These are phyloP conservation scores for Pandemis corylana DNA, from an alignment of 2,888 invertebrate genomes.

Conservation along the genomic window DNA sequence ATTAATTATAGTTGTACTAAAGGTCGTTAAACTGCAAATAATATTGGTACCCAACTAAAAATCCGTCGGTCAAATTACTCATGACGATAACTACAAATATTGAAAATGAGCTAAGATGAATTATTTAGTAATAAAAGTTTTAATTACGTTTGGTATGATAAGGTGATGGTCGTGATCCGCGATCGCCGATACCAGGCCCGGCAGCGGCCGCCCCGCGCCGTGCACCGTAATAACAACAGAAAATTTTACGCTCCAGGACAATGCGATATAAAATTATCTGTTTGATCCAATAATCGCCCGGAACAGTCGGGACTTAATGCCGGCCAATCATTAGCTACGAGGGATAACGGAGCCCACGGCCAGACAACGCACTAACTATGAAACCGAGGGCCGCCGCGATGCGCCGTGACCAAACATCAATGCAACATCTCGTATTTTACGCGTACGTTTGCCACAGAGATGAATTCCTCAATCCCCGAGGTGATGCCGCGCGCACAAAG, in stretches of 20 bases:
- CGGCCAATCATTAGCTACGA: conserved; percentile 85
- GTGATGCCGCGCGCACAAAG: conserved; percentile 68
- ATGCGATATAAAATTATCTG: conserved; percentile 85
- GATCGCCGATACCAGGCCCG: conserved; percentile 65
- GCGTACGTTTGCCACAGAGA: conserved; percentile 51
- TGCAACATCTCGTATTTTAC: conserved; percentile 68
- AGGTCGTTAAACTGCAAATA: background rate
- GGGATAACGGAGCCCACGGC: conserved; percentile 83
- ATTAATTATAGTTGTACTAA: conserved; percentile 18
- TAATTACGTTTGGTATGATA: conserved; percentile 35
- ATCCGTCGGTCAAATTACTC: background rate
- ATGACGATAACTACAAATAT: background rate
- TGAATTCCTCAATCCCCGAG: conserved; percentile 69
- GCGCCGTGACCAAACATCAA: conserved; percentile 81
- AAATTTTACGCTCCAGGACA: conserved; percentile 85
- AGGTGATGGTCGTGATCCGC: conserved; percentile 61
- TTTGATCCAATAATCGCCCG: conserved; percentile 85
- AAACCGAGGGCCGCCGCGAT: conserved; percentile 38
- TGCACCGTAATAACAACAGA: conserved; percentile 81
- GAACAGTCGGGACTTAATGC: conserved; percentile 83
- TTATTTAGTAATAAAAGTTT: conserved; percentile 26
- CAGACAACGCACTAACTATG: conserved; percentile 60
- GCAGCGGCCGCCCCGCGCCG: conserved; percentile 48
- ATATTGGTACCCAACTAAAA: background rate
- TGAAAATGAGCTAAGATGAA: background rate